phyloP scores from a whole-genome alignment of 2,797 vertebrate genomes.

The Telmatherina bonti region DNA sequence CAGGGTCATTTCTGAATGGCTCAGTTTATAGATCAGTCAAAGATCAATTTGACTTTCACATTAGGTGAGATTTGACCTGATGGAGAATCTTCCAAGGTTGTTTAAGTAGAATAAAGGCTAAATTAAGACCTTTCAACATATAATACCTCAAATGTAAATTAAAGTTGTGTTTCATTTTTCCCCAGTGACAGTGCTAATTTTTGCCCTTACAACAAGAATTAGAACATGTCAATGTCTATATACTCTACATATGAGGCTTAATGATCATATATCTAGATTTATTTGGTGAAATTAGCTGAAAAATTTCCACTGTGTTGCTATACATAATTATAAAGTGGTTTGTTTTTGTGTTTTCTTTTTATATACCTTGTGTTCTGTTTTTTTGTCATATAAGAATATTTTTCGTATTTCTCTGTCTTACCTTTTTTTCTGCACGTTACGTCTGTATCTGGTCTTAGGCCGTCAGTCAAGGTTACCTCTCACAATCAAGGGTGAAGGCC shows the following conservation, averaged over 20 bases:
- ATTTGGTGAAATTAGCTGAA: neutral
- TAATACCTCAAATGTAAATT: neutral
- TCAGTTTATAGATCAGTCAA: neutral
- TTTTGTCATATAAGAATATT: neutral
- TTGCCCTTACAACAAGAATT: neutral
- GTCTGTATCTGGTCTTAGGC: constrained; percentile 75
- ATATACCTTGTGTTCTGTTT: neutral
- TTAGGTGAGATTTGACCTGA: neutral
- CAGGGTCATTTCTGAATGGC: neutral
- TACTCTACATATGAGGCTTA: neutral
- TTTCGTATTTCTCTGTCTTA: constrained; percentile 1
- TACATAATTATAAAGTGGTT: neutral
- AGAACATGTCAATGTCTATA: neutral
- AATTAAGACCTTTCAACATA: neutral
- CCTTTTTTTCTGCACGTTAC: constrained; percentile 19
- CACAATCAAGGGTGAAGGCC: constrained; percentile 83
- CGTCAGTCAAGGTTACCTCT: constrained; percentile 84
- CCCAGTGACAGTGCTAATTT: neutral
- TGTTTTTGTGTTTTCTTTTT: neutral
- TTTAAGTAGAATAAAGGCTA: neutral
- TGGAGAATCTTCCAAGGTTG: too few species aligned
- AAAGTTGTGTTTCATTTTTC: neutral
- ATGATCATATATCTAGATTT: neutral
- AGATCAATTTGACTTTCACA: neutral
- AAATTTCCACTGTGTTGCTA: constrained; percentile 3